Conservation (phyloP, 2,797 vertebrate species). For the Falco biarmicus region DNA sequence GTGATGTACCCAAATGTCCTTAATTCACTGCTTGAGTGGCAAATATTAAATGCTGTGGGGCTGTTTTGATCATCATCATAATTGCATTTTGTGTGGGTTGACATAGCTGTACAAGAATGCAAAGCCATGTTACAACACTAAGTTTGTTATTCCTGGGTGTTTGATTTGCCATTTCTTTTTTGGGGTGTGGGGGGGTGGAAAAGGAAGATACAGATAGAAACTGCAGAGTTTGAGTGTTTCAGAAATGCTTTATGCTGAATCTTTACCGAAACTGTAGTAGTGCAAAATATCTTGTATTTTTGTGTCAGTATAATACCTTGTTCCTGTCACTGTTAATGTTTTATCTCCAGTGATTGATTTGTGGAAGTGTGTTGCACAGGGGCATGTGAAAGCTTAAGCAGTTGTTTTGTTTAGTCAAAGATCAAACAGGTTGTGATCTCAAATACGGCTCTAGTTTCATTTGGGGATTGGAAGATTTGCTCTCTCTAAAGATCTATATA, state of each 20-base stretch:
- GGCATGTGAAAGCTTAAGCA: background rate
- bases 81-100: background rate
- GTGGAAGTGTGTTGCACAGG: background rate
- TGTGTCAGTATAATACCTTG: background rate
- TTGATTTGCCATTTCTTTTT: background rate
- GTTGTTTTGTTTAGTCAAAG: background rate
- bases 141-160: background rate
- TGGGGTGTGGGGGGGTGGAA: background rate
- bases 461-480: background rate
- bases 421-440: background rate
- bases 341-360: background rate
- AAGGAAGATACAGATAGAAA: background rate
- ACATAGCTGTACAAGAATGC: background rate
- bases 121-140: background rate
- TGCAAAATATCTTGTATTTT: background rate
- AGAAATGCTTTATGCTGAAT: background rate
- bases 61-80: background rate
- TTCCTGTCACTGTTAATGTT: background rate
- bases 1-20: background rate
- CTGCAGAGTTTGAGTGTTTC: background rate
- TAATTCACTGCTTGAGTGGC: background rate
- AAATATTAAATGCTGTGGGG: background rate
- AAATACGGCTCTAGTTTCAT: background rate
- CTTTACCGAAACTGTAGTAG: background rate
- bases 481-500: background rate